Base-by-base conservation (phyloP, 2,797 vertebrate species). In the Heterohyrax brucei region DNA sequence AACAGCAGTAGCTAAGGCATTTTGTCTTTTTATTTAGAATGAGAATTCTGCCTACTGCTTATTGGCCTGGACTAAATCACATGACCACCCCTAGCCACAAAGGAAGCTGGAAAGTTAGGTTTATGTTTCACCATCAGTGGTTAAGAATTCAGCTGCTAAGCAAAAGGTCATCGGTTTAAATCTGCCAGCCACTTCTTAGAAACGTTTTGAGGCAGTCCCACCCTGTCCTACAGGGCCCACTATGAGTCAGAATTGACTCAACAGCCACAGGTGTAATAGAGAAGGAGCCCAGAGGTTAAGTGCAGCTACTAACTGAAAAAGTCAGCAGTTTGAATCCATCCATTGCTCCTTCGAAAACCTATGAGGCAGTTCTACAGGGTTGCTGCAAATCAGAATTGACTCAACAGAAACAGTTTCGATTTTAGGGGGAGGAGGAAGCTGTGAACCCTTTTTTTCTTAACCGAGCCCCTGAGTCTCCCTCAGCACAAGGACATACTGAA, bases 11-110 rank as follows among this genome's bases (percentile, higher is more conserved):
- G 1, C 18, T 48, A 82, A 85, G 30, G 66, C 13, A 68, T 72
- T 72, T 76, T 76, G 56, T 19, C 56, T 84, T 91, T 61, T 53
- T 56, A 81, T 68, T 76, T 95, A 53, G 72, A 86, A 88, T 66
- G 82, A 73, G 50, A 95, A 72, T 78, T 79, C 62, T 88, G 5
- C 62, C 56, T 88, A 61, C 5, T 33, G 50, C 73, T 39, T 79
- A 26, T 56, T 95, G 62, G 75, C 44, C 33, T 87, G 22, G 73
- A 50, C 39, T 77, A 82, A 44, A 78, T 83, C 66, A 77, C 10
- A 62, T 56, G 89, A 89, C 46, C 24, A 89, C 61, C 5, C 14
- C n/a, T 70, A 91, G 56, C 77, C 68, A 48, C 28, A 46, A 61
- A 10, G 21, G 48, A 88, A 68, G 50, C 28, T 87, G 39, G 24